Percentiles rank a stretch among this genome's conserved stretches.
These are phyloP conservation scores for Adrianichthys oophorus DNA, from an alignment of 2,797 vertebrate species.

Conservation along the genomic window DNA sequence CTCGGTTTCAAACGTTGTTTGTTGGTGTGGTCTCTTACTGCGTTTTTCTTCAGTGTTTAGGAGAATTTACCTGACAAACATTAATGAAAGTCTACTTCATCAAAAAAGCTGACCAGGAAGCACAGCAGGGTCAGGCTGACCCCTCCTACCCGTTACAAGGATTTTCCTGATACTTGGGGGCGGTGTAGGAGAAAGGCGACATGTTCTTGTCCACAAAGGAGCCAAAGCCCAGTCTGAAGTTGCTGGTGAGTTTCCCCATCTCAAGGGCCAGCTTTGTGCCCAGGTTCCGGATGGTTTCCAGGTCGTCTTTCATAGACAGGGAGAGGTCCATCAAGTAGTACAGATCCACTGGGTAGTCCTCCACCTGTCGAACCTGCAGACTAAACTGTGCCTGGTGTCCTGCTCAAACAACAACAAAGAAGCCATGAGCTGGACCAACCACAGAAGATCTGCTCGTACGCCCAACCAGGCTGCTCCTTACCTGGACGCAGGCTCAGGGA, in stretches of 20 bases:
- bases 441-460: background rate
- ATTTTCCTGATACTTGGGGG: conserved; percentile 92
- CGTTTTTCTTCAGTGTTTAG: no score
- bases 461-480: conserved; percentile 31
- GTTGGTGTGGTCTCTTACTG: no score
- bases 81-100: background rate
- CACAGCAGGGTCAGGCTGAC: background rate
- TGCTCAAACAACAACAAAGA: conserved; percentile 43
- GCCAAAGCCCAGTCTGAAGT: conserved; percentile 95
- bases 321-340: conserved; percentile 99
- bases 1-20: no score
- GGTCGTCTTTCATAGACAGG: conserved; percentile 97
- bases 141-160: conserved; percentile 91
- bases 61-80: no score
- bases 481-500: conserved; percentile 88
- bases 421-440: background rate
- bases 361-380: conserved; percentile 94
- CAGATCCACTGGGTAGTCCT: conserved; percentile 96
- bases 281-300: conserved; percentile 91
- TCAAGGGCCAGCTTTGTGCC: conserved; percentile 93
- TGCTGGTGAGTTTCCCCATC: conserved; percentile 97
- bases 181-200: conserved; percentile 95
- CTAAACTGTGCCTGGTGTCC: conserved; percentile 85
- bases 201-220: conserved; percentile 97
- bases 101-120: background rate